Evolutionary conservation across 2,888 invertebrate species (phyloP).

Genomic region (Melieria omissa): DNA sequence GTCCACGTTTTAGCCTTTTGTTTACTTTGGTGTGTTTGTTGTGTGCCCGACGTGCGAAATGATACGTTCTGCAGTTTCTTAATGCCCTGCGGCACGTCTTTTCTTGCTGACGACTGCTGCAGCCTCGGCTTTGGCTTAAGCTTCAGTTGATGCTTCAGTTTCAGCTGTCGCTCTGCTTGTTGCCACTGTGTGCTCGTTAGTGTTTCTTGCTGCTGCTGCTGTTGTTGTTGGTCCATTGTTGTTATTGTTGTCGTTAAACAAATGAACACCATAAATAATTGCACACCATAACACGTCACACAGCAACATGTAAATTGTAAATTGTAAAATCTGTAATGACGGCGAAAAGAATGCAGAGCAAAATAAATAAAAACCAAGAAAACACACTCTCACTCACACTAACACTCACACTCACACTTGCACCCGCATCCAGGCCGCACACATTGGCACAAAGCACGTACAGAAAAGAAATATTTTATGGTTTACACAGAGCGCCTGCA

Average conservation of each 20-base stretch:
- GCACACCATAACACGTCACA: slow-evolving; percentile 16
- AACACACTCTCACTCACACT: too few species aligned
- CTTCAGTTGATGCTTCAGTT: not conserved
- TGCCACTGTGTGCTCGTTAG: not conserved
- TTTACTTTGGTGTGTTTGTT: slow-evolving; percentile 24
- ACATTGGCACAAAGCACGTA: too few species aligned
- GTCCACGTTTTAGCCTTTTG: not conserved
- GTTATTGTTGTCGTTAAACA: slow-evolving; percentile 15
- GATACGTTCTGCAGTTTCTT: slow-evolving; percentile 19
- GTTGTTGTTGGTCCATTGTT: not conserved
- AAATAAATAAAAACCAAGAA: too few species aligned
- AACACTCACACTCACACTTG: too few species aligned
- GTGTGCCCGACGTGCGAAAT: slow-evolving; percentile 24
- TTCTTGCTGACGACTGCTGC: not conserved
- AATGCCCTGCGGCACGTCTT: slow-evolving; percentile 2
- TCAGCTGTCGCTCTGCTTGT: slow-evolving; percentile 9
- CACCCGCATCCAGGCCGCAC: too few species aligned
- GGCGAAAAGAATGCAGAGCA: slow-evolving; percentile 3
- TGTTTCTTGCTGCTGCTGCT: not conserved
- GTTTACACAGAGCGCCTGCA: slow-evolving; percentile 11
- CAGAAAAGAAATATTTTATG: not conserved
- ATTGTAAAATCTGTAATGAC: slow-evolving; percentile 9
- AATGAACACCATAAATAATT: slow-evolving; percentile 32
- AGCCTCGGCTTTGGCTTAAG: not conserved
- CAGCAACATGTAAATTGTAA: slow-evolving; percentile 13